Percentiles rank a stretch among this genome's conserved stretches.
phyloP scores from a whole-genome alignment of 1,140 invertebrate species.

The Drosophila burlai region DNA sequence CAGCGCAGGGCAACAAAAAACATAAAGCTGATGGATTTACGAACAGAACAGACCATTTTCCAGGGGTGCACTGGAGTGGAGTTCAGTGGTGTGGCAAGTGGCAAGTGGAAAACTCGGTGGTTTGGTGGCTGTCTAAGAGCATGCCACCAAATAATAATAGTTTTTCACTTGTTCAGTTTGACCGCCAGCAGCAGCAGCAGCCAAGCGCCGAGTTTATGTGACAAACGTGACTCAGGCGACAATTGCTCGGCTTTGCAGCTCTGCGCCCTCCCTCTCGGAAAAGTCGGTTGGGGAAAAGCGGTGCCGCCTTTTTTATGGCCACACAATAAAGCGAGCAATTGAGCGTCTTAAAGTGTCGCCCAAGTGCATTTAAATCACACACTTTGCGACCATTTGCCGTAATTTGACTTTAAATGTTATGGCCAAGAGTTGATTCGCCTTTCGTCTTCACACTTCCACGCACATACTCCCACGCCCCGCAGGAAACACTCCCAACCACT shows the following conservation, averaged over 20 bases:
- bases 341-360: slow-evolving; percentile 83
- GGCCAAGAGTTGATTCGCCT: slow-evolving; percentile 57
- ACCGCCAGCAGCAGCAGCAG: slow-evolving; percentile 61
- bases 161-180: slow-evolving; percentile 81
- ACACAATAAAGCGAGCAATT: slow-evolving; percentile 82
- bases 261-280: neutral
- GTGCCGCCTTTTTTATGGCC: slow-evolving; percentile 71
- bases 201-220: slow-evolving; percentile 78
- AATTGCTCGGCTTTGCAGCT: slow-evolving; percentile 72
- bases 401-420: slow-evolving; percentile 84
- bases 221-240: slow-evolving; percentile 80
- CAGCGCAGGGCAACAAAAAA: slow-evolving; percentile 48
- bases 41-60: slow-evolving; percentile 69
- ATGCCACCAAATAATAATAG: slow-evolving; percentile 81
- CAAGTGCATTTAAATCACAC: slow-evolving; percentile 84
- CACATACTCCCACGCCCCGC: neutral
- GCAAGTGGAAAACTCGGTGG: slow-evolving; percentile 20
- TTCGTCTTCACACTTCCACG: slow-evolving; percentile 1
- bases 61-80: slow-evolving; percentile 25
- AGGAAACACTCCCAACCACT: neutral
- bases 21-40: slow-evolving; percentile 80
- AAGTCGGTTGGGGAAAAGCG: slow-evolving; percentile 16
- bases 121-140: slow-evolving; percentile 40
- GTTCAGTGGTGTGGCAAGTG: slow-evolving; percentile 7
- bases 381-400: slow-evolving; percentile 84